Conservation (phyloP, 2,888 invertebrate genomes). For the Drosophila atripex region DNA sequence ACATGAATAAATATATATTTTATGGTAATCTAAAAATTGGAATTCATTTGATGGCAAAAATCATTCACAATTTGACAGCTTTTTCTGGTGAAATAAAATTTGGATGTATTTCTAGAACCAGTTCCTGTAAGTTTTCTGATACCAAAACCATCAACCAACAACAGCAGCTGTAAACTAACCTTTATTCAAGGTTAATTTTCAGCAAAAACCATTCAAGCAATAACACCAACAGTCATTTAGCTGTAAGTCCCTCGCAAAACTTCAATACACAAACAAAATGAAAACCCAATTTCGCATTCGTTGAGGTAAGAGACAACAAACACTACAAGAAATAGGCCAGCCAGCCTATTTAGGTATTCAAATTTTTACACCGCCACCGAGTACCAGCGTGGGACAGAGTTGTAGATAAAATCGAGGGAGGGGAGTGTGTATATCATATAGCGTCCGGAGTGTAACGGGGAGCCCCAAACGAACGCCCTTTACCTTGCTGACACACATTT, state of each 20-base stretch:
- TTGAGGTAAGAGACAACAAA: conserved; percentile 30
- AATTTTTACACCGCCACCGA: conserved; percentile 64
- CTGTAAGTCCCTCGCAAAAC: conserved; percentile 41
- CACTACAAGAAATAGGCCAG: conserved; percentile 29
- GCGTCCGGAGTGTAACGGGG: conserved; percentile 6
- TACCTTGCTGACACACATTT: conserved; percentile 83
- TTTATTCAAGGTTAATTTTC: conserved; percentile 25
- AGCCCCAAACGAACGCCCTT: conserved; percentile 72
- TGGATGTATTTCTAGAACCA: neutral
- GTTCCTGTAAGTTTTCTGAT: neutral
- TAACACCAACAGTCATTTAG: conserved; percentile 25
- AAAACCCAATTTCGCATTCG: conserved; percentile 68
- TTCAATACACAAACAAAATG: conserved; percentile 57
- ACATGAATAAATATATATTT: no score
- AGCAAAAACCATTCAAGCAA: conserved; percentile 24
- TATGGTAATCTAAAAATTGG: no score
- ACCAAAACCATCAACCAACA: neutral
- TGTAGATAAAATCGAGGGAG: conserved; percentile 7
- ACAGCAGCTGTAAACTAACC: conserved; percentile 19
- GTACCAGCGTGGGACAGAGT: conserved; percentile 40
- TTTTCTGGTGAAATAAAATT: no score
- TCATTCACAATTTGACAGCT: no score
- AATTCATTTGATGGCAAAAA: neutral
- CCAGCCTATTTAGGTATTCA: conserved; percentile 66
- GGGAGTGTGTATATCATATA: conserved; percentile 1